Conservation (phyloP, 2,113 vertebrate species). For the Stegostoma tigrinum region DNA sequence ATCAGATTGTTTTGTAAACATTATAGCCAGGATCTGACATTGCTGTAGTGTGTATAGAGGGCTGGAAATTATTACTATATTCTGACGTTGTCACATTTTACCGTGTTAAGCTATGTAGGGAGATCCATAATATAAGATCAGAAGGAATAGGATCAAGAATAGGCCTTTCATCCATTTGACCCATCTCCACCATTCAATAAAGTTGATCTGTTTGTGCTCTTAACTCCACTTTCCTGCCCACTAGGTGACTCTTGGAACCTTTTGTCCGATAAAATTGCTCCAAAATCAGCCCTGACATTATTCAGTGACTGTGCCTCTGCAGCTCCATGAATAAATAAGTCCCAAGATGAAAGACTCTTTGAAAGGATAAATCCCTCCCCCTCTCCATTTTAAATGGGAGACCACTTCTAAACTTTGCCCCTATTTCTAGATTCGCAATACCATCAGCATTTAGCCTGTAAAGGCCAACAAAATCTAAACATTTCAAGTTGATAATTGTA, state of each 20-base stretch:
- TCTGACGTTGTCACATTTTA: not conserved
- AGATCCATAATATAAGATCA: not conserved
- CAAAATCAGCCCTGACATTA: not conserved
- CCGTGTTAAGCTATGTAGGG: not conserved
- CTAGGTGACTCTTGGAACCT: not conserved
- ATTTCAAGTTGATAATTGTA: too few species aligned
- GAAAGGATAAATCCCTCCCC: not conserved
- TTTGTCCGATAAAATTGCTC: too few species aligned
- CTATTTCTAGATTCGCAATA: too few species aligned
- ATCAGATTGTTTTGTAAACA: too few species aligned
- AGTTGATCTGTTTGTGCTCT: not conserved
- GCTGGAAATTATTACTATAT: not conserved
- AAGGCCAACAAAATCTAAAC: too few species aligned
- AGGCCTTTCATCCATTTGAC: not conserved
- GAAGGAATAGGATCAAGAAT: not conserved
- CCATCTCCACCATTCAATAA: not conserved
- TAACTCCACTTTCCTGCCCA: not conserved
- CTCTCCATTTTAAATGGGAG: too few species aligned
- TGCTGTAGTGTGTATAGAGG: not conserved
- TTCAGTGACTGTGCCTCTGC: too few species aligned
- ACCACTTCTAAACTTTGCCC: too few species aligned
- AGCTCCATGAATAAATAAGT: not conserved
- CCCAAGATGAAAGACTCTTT: not conserved
- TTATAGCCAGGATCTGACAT: too few species aligned
- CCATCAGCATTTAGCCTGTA: too few species aligned